These are phyloP conservation scores for Hypomecis atomaria DNA, from an alignment of 2,888 invertebrate species.

Conservation along the genomic window DNA sequence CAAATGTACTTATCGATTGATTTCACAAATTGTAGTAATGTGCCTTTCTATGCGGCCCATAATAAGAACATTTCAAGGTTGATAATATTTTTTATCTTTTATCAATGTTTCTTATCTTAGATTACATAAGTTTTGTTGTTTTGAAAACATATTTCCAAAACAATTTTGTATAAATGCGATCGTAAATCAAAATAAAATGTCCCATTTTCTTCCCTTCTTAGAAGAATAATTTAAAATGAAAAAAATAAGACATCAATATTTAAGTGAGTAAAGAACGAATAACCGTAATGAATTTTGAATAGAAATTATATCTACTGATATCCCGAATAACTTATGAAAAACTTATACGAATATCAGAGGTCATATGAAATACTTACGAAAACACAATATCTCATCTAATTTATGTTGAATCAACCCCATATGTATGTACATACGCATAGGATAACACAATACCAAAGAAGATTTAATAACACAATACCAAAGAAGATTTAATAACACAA, in stretches of 20 bases:
- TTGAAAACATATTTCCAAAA: neutral
- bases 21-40: neutral
- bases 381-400: no score
- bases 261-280: no score
- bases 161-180: no score
- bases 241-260: no score
- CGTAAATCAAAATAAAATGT: no score
- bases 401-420: no score
- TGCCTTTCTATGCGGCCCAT: neutral
- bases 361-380: no score
- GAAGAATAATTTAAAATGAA: no score
- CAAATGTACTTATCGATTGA: no score
- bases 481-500: neutral
- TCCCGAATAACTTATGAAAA: neutral
- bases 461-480: neutral
- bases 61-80: neutral
- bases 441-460: neutral
- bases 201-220: no score
- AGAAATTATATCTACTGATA: neutral
- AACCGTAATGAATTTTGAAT: no score
- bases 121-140: neutral
- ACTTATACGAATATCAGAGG: neutral
- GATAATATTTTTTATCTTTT: neutral
- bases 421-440: no score
- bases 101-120: neutral